Evolutionary conservation across 2,888 invertebrate genomes (phyloP).

Genomic region (Polydrusus cervinus): DNA sequence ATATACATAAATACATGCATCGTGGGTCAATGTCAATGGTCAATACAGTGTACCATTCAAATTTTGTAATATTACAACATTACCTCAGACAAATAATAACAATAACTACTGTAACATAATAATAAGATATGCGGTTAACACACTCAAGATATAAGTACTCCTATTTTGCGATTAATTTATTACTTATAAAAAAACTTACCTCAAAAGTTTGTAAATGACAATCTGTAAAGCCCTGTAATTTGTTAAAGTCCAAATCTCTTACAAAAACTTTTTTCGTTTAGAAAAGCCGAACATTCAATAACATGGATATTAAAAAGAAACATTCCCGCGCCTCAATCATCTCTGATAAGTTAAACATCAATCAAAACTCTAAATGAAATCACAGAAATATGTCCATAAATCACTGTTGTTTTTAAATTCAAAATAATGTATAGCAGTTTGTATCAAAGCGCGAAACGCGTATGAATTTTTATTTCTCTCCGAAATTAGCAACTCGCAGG

Average conservation of each 20-base stretch:
- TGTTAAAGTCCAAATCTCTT: conserved; percentile 6
- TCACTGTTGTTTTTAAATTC: conserved; percentile 37
- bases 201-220: neutral
- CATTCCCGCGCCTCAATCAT: conserved; percentile 9
- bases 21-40: too few species aligned
- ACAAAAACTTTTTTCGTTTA: conserved; percentile 18
- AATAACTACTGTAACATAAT: too few species aligned
- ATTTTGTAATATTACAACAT: too few species aligned
- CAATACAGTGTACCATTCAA: too few species aligned
- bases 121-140: too few species aligned
- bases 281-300: neutral
- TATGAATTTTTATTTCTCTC: conserved; percentile 3
- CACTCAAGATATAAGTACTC: too few species aligned
- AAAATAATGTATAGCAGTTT: conserved; percentile 29
- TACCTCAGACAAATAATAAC: too few species aligned
- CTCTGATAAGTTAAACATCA: conserved; percentile 23
- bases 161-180: neutral
- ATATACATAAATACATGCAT: too few species aligned
- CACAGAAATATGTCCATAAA: conserved; percentile 29
- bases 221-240: neutral
- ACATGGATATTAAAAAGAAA: conserved; percentile 27
- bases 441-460: conserved; percentile 27
- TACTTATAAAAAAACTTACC: conserved; percentile 9
- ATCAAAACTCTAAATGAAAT: conserved; percentile 26
- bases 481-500: neutral